phyloP scores from a whole-genome alignment of 2,113 vertebrate species.

The Orcinus orca region DNA sequence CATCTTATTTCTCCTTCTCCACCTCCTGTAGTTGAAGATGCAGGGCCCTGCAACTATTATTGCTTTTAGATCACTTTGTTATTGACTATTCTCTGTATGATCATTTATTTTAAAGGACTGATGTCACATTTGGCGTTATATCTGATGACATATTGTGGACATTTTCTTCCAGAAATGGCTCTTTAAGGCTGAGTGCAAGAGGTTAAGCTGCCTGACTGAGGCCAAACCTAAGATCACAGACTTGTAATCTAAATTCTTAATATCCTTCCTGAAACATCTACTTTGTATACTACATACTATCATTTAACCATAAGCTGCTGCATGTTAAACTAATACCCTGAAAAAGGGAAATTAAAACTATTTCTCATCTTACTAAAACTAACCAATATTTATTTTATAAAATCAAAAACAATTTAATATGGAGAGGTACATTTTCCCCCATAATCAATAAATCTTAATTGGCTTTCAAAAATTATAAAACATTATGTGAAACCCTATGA shows the following conservation, averaged over 20 bases:
- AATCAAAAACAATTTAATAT: conserved; percentile 55
- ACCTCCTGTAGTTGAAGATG: conserved; percentile 79
- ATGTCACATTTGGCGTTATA: conserved; percentile 86
- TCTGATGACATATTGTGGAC: conserved; percentile 87
- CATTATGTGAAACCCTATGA: conserved; percentile 23
- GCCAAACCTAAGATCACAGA: conserved; percentile 72
- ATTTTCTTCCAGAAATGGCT: conserved; percentile 84
- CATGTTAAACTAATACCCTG: not conserved
- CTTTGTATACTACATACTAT: not conserved
- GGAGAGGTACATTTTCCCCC: not conserved
- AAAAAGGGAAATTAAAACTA: conserved; percentile 31
- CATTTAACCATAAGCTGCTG: not conserved
- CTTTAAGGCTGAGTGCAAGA: conserved; percentile 86
- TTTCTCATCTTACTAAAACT: not conserved
- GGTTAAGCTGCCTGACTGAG: conserved; percentile 85
- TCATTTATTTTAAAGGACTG: conserved; percentile 88
- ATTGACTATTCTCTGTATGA: conserved; percentile 88
- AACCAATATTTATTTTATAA: conserved; percentile 8
- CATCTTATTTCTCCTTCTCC: conserved; percentile 74
- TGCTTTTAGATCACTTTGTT: conserved; percentile 90
- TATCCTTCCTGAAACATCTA: conserved; percentile 37
- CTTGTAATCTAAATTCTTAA: conserved; percentile 65
- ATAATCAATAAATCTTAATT: not conserved
- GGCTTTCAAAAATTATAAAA: conserved; percentile 35
- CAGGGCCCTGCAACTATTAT: conserved; percentile 81